Base-by-base conservation (phyloP, 2,888 invertebrate species). In the Pandemis corylana region DNA sequence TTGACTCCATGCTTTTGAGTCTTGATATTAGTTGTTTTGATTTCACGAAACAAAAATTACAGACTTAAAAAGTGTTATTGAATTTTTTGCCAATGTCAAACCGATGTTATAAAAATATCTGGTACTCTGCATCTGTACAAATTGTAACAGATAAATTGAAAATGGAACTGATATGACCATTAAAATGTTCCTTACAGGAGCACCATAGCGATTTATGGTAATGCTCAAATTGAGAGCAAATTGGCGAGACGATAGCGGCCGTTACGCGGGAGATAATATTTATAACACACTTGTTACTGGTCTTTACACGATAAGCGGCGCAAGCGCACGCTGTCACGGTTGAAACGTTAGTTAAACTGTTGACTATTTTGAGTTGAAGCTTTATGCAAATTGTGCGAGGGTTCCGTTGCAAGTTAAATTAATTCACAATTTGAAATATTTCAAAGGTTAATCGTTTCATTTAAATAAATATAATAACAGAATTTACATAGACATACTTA, bases 271-370 rank as follows among this genome's bases (percentile, higher is more conserved):
- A 70, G 83, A 83, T 84, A 80, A 83, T 80, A 84, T 83, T 80
- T 80, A 80, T 78, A 70, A 78, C 75, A 71, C 77, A 78, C 77
- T 68, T 74, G 71, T 77, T 82, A 84, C 83, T 79, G 80, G 81
- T 80, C 79, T 80, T 79, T 76, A 76, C 77, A 75, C 74, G 76
- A 77, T 72, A 77, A 46, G 78, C 79, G 66, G 78, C 79, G 66
- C 59, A 56, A 41, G 7, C 7, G 41, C 68, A 28, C 51, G 36
- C 28, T 9, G 41, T 15, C 67, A 59, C 49, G 46, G 46, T 59
- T 53, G 42, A 44, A 9, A 46, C n/a, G 68, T 36, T n/a, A 53
- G 15, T 67, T 66, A 70, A 73, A 69, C 59, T 61, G 46, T 66
- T 65, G 20, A 49, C 61, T 36, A 67, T 28, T 15, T 53, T 15